A percentile compares a stretch with the other conserved stretches of the same genome.
Evolutionary conservation across 2,113 vertebrate genomes (phyloP).

Genomic region (Scalopus aquaticus): DNA sequence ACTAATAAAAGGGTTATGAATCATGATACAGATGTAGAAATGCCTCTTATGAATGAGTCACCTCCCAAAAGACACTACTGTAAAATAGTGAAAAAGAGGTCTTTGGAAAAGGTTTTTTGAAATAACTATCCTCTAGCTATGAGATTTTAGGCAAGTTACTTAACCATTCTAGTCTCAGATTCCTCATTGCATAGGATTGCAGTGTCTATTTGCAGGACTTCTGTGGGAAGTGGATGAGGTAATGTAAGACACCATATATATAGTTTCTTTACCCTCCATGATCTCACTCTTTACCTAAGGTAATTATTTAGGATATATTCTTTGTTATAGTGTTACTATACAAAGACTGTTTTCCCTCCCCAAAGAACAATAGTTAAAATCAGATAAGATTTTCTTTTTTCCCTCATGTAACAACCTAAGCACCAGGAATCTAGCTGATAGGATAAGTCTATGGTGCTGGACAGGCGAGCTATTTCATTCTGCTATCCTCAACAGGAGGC

Average conservation of each 20-base stretch:
- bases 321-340: neutral
- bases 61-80: neutral
- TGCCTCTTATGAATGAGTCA: constrained; percentile 3
- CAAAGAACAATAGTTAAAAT: neutral
- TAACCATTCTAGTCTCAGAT: neutral
- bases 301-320: neutral
- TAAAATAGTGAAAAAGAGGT: neutral
- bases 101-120: neutral
- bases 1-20: constrained; percentile 24
- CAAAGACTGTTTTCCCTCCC: neutral
- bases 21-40: constrained; percentile 2
- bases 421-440: neutral
- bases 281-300: neutral
- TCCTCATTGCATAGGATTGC: neutral
- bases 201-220: neutral
- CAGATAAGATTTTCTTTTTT: neutral
- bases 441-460: neutral
- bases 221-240: neutral
- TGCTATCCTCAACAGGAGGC: neutral
- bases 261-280: neutral
- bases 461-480: neutral
- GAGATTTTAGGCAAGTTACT: neutral
- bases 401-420: neutral
- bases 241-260: neutral
- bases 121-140: neutral